These are phyloP conservation scores for Apaloderma vittatum DNA, from an alignment of 2,113 vertebrate species.

Conservation along the genomic window DNA sequence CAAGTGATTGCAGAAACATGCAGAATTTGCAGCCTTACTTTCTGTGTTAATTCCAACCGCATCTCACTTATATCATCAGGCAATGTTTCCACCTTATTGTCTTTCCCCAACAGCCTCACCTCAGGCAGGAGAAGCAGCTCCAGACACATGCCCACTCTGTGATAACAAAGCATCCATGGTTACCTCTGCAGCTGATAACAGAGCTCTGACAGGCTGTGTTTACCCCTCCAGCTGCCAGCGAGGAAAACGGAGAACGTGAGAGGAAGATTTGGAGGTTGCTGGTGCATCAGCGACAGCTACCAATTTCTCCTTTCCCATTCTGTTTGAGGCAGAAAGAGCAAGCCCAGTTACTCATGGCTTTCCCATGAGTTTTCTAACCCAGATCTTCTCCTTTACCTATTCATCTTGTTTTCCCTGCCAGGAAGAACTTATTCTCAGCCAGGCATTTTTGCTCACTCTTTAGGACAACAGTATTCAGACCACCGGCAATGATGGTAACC, in stretches of 20 bases:
- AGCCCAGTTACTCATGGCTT: background rate
- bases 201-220: background rate
- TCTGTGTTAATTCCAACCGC: background rate
- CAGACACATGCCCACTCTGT: background rate
- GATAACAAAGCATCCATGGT: background rate
- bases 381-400: background rate
- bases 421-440: background rate
- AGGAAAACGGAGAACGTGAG: background rate
- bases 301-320: background rate
- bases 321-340: background rate
- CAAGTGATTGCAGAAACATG: constrained; percentile 47
- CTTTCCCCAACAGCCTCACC: background rate
- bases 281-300: background rate
- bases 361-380: background rate
- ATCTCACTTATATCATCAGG: background rate
- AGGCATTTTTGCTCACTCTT: background rate
- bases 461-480: background rate
- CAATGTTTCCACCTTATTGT: background rate
- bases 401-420: background rate
- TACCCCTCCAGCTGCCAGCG: background rate
- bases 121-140: background rate
- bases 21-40: background rate
- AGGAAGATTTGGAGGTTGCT: background rate
- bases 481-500: background rate
- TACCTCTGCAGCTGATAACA: background rate